A percentile compares a stretch with the other conserved stretches of the same genome.
Evolutionary conservation across 2,888 invertebrate species (phyloP).

Genomic region (Beris morrisii): DNA sequence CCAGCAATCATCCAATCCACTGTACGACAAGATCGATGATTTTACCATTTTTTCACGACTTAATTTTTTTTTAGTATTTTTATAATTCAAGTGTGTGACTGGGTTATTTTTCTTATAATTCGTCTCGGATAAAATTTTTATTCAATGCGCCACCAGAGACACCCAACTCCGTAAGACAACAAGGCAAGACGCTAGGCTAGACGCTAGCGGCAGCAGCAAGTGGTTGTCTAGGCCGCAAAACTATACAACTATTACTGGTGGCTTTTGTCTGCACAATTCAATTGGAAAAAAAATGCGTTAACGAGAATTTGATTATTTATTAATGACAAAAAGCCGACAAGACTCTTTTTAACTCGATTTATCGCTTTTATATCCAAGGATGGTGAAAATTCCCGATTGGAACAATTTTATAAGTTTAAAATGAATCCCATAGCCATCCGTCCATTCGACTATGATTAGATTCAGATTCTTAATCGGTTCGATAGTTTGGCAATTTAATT

Average conservation of each 20-base stretch:
- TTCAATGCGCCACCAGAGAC: too few species aligned
- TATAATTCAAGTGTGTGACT: neutral
- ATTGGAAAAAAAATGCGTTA: constrained; percentile 31
- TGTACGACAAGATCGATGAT: constrained; percentile 14
- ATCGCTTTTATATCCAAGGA: neutral
- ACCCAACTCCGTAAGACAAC: neutral
- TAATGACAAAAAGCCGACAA: constrained; percentile 40
- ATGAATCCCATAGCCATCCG: too few species aligned
- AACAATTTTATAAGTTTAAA: too few species aligned
- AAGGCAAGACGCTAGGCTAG: neutral
- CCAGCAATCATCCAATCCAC: too few species aligned
- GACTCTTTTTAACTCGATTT: neutral
- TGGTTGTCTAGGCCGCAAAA: constrained; percentile 4
- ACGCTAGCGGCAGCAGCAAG: neutral
- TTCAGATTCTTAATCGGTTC: too few species aligned
- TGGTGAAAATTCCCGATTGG: too few species aligned
- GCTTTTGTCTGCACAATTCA: neutral
- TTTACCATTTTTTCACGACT: neutral
- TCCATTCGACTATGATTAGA: too few species aligned
- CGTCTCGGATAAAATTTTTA: too few species aligned
- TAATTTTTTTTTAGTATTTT: neutral
- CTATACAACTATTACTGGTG: neutral
- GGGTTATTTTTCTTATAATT: too few species aligned
- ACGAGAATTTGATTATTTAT: constrained; percentile 46
- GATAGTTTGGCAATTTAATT: too few species aligned